phyloP scores from a whole-genome alignment of 2,113 vertebrate species.

The Tamias sibiricus region DNA sequence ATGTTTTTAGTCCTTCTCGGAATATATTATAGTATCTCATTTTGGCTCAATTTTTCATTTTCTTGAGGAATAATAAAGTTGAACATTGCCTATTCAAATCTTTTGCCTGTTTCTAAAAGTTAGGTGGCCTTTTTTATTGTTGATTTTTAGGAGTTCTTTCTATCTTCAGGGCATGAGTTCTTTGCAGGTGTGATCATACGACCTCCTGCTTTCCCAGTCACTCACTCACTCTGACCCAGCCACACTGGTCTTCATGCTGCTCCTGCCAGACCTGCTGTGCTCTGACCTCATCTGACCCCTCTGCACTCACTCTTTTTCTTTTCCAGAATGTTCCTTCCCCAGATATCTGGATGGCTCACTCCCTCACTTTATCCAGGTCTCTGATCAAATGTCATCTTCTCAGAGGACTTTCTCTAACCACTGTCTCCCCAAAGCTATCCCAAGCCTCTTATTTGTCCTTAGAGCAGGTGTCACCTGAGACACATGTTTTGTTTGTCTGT shows the following conservation, averaged over 20 bases:
- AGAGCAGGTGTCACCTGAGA: too few species aligned
- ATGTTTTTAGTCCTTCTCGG: not conserved
- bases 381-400: not conserved
- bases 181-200: not conserved
- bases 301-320: not conserved
- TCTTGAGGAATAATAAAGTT: not conserved
- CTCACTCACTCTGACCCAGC: not conserved
- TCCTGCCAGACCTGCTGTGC: not conserved
- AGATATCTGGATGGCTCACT: not conserved
- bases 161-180: not conserved
- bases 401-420: not conserved
- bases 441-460: not conserved
- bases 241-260: not conserved
- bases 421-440: not conserved
- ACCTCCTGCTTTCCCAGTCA: not conserved
- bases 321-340: not conserved
- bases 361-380: not conserved
- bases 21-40: not conserved
- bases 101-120: not conserved
- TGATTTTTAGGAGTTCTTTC: not conserved
- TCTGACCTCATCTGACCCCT: not conserved
- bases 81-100: not conserved
- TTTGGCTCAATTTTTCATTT: conserved; percentile 28
- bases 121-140: not conserved
- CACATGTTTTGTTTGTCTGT: not conserved